Evolutionary conservation across 2,113 vertebrate species (phyloP).

Genomic region (Crotalus helleri): DNA sequence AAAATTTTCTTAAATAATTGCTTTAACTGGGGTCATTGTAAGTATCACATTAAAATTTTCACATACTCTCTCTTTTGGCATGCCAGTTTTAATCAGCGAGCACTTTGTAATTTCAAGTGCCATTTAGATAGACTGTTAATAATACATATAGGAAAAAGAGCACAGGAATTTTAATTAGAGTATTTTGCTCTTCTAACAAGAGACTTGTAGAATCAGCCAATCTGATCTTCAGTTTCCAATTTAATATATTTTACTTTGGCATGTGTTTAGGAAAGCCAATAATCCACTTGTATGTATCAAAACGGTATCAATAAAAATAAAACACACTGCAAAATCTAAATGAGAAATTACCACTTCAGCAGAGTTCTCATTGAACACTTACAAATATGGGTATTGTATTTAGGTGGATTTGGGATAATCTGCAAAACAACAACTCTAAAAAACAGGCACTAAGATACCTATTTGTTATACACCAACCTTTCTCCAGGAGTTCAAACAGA

Average conservation of each 20-base stretch:
- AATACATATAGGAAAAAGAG: background rate
- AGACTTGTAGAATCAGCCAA: background rate
- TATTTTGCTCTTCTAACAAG: background rate
- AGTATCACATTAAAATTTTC: background rate
- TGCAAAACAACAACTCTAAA: background rate
- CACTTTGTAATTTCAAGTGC: background rate
- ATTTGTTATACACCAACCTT: background rate
- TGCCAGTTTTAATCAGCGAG: background rate
- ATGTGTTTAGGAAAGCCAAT: background rate
- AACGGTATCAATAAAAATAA: background rate
- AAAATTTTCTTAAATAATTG: background rate
- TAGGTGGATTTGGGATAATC: background rate
- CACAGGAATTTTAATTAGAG: background rate
- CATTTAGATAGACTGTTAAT: background rate
- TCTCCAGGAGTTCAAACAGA: background rate
- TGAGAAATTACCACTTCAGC: background rate
- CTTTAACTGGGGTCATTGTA: background rate
- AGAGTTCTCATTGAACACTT: background rate
- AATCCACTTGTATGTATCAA: background rate
- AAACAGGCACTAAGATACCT: background rate
- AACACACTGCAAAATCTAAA: background rate
- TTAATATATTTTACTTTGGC: background rate
- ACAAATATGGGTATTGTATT: background rate
- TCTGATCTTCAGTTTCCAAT: background rate
- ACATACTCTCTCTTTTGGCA: background rate